These are phyloP conservation scores for Rhodophaea formosa DNA, from an alignment of 2,888 invertebrate species.

Conservation along the genomic window DNA sequence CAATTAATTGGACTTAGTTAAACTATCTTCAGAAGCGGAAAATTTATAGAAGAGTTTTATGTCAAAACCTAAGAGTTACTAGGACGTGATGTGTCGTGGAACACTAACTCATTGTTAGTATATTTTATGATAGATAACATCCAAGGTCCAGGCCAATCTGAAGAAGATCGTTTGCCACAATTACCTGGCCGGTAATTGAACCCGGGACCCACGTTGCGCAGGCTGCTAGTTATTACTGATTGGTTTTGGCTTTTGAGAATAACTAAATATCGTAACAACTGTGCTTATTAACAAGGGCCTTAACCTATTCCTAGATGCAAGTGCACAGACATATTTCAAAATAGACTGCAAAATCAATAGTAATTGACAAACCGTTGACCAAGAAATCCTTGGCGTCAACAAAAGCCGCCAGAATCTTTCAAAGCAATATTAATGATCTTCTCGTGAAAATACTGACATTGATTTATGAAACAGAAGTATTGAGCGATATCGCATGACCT, in stretches of 20 bases:
- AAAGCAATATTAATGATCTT: constrained; percentile 15
- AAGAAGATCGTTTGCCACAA: too few relatives aligned
- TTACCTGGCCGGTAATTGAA: too few relatives aligned
- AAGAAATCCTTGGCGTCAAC: constrained; percentile 13
- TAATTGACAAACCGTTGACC: constrained; percentile 12
- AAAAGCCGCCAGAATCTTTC: constrained; percentile 6
- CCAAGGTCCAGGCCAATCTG: too few relatives aligned
- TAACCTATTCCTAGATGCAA: neutral
- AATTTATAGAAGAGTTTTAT: neutral
- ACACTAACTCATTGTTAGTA: too few relatives aligned
- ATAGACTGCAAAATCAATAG: constrained; percentile 2
- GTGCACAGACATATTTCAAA: neutral
- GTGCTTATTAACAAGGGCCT: too few relatives aligned
- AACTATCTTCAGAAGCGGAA: neutral
- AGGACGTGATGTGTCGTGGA: too few relatives aligned
- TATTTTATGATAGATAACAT: too few relatives aligned
- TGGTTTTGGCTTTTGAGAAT: too few relatives aligned
- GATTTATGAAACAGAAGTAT: constrained; percentile 10
- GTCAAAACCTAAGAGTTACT: too few relatives aligned
- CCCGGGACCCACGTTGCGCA: too few relatives aligned
- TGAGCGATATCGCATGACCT: constrained; percentile 6
- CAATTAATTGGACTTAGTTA: neutral
- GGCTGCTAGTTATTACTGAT: too few relatives aligned
- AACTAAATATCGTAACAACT: too few relatives aligned
- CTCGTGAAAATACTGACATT: constrained; percentile 11